Base-by-base conservation (phyloP, 2,113 vertebrate species). In the Madoqua kirkii region DNA sequence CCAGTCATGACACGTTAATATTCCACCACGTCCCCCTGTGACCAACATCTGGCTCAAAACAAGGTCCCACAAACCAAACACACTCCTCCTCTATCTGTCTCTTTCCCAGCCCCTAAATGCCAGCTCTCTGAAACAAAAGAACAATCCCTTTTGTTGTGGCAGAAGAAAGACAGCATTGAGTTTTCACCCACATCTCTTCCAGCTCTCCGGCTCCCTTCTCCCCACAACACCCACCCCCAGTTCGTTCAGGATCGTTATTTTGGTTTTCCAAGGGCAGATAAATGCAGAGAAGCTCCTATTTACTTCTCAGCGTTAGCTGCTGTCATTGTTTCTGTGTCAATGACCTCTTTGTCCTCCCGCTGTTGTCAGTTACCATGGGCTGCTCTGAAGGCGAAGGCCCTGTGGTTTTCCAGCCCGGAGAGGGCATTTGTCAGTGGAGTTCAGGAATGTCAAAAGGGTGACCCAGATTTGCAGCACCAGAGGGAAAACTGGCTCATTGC, bases 391-490 rank as follows among this genome's bases (percentile, higher is more conserved):
- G 48, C 48, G 10, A 83, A 92, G 13, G 14, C 55, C 7, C 0
- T 7, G 10, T 15, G 4, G 2, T 52, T 85, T 19, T 50, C 14
- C 3, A 1, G 84, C 14, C 17, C 43, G 0, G 57, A 19, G 8
- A 27, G 62, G 48, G 45, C 36, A 40, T 55, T 14, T 81, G 52
- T 43, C 52, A 33, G 7, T 1, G 91, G 7, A 16, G 84, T 16
- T 92, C 55, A 25, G 17, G 67, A 31, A 19, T 31, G 97, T 83
- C 95, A 71, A 83, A 50, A 40, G 81, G 31, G 19, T 94, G 97
- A 95, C 97, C 91, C 87, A 98, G 97, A 98, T 96, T 89, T 1
- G 7, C 1, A 7, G 71, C 36, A 78, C 55, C 11, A n/a, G 64
- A 88, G 91, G 57, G 52, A 76, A 87, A 94, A 40, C 60, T 31